Percentiles rank a stretch among this genome's conserved stretches.
Conservation (phyloP, 1,140 invertebrate genomes). For the Drosophila bocki region DNA sequence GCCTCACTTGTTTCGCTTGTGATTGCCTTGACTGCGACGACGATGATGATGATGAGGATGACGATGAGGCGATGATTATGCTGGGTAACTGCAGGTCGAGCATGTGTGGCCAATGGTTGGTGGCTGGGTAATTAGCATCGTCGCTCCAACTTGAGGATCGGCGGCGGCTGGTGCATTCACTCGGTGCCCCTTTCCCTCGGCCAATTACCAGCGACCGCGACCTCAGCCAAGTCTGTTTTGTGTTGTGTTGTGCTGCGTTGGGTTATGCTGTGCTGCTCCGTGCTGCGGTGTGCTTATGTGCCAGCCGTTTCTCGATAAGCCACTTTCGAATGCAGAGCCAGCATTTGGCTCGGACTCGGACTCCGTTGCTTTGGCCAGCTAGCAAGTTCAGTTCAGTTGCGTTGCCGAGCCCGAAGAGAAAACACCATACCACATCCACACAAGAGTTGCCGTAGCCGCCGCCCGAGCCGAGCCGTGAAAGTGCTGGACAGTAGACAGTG, state of each 20-base stretch:
- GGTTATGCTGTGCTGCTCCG: conserved; percentile 16
- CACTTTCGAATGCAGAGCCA: conserved; percentile 80
- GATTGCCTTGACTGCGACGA: conserved; percentile 9
- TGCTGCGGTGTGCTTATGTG: conserved; percentile 19
- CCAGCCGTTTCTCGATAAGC: conserved; percentile 73
- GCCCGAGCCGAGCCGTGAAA: conserved; percentile 65
- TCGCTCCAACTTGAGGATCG: conserved; percentile 29
- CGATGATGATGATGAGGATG: conserved; percentile 2
- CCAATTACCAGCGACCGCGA: conserved; percentile 59
- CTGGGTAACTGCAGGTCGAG: conserved; percentile 61
- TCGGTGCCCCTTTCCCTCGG: conserved; percentile 35
- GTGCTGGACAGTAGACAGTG: conserved; percentile 51
- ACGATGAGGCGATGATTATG: conserved; percentile 61
- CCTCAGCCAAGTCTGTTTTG: conserved; percentile 59
- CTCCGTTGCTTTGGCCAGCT: conserved; percentile 50
- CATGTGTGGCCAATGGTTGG: conserved; percentile 63
- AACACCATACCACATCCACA: conserved; percentile 63
- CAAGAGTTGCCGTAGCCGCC: conserved; percentile 19
- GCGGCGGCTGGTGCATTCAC: conserved; percentile 18
- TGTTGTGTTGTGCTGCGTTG: conserved; percentile 18
- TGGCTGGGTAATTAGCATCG: conserved; percentile 70
- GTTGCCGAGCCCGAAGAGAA: conserved; percentile 79
- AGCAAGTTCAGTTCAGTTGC: conserved; percentile 67
- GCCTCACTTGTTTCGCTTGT: conserved; percentile 63
- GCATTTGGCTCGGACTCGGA: conserved; percentile 53